Base-by-base conservation (phyloP, 1,140 invertebrate genomes). In the Diorhabda carinulata region DNA sequence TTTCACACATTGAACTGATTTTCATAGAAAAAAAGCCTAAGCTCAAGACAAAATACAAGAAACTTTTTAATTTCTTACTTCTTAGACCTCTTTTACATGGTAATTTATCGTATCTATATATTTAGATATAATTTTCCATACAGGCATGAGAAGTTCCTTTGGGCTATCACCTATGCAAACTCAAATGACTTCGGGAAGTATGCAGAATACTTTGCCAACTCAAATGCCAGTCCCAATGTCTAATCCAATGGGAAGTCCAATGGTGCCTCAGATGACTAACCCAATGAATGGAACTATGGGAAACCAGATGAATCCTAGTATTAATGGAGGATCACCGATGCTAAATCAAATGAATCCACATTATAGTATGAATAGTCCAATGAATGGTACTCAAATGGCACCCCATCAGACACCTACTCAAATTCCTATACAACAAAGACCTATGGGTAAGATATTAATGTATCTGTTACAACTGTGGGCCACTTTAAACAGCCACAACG, bases 211-310 rank as follows among this genome's bases (percentile, higher is more conserved):
- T 69, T 83, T 87, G 79, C 82, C 80, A 73, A 80, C 75, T 71
- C 78, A 79, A 73, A 68, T 79, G 61, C 64, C 68, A 43, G 73
- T 72, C 40, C 77, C 76, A 68, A 76, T 80, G 68, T 74, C 77
- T 2, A 73, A 74, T 9, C 77, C 76, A 64, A 71, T 79, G 69
- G 71, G 73, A 41, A 76, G 70, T 70, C 72, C 78, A 65, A 80
- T 81, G 73, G 68, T 70, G 41, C 66, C 70, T 10, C 73, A 78
- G 58, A 78, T 79, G 66, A 76, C 77, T 52, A 74, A 77, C 52
- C 84, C 85, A 78, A 87, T 87, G 81, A 82, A 83, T 58, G 80
- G 83, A 57, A 81, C 84, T 6, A 86, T 88, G 81, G 81, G 80
- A 3, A 81, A 72, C 68, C 76, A 74, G 57, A 76, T 81, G 68